phyloP scores from a whole-genome alignment of 2,113 vertebrate genomes.

The Oxygymnocypris stewartii region DNA sequence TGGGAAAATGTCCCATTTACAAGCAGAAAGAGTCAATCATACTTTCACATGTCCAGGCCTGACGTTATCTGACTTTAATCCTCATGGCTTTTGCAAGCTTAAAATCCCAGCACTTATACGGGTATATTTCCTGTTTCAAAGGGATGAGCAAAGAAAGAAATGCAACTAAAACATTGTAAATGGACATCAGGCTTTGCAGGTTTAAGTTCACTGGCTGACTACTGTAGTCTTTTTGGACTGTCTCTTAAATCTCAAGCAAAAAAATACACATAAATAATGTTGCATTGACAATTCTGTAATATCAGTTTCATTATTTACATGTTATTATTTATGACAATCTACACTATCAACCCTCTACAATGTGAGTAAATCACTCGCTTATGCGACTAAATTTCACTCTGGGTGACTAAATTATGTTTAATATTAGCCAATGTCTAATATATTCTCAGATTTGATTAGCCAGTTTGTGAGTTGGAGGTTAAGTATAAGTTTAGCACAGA shows the following conservation, averaged over 20 bases:
- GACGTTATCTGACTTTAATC: conserved; percentile 33
- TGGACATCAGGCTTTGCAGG: background rate
- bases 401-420: no score
- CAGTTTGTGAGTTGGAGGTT: no score
- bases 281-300: background rate
- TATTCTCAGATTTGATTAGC: no score
- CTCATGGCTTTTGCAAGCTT: conserved; percentile 27
- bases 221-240: background rate
- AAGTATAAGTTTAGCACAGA: no score
- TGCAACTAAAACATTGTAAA: conserved; percentile 3
- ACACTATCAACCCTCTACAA: no score
- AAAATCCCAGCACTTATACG: conserved; percentile 18
- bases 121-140: conserved; percentile 14
- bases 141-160: conserved; percentile 1
- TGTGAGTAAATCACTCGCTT: no score
- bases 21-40: conserved; percentile 13
- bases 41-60: conserved; percentile 41
- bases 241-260: background rate
- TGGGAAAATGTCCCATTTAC: background rate
- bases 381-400: no score
- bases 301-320: background rate
- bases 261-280: no score
- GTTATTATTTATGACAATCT: background rate
- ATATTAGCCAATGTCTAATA: no score
- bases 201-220: background rate